Conservation (phyloP, 2,113 vertebrate species). For the Vulpes ferrilata region DNA sequence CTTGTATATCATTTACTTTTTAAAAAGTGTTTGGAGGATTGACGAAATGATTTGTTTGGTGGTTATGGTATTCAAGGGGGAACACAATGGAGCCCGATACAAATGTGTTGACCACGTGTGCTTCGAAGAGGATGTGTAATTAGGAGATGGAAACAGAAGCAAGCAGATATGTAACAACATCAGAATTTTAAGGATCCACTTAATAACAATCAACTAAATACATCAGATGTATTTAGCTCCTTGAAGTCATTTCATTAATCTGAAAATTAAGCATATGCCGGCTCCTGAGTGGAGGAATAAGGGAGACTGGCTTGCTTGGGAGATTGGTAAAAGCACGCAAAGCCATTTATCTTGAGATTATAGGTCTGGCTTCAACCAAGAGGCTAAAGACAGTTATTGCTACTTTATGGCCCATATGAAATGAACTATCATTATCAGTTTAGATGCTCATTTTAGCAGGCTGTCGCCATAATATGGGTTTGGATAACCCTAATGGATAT, state of each 20-base stretch:
- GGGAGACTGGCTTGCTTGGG: not conserved
- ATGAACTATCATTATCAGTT: slow-evolving; percentile 76
- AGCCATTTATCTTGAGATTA: slow-evolving; percentile 77
- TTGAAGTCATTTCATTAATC: slow-evolving; percentile 76
- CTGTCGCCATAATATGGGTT: slow-evolving; percentile 47
- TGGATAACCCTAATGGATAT: slow-evolving; percentile 49
- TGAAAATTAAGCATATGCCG: slow-evolving; percentile 77
- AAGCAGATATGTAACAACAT: slow-evolving; percentile 49
- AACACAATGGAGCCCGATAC: not conserved
- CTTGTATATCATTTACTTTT: not conserved
- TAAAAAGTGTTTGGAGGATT: not conserved
- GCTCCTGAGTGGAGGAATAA: slow-evolving; percentile 23
- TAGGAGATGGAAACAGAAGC: slow-evolving; percentile 17
- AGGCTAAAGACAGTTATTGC: slow-evolving; percentile 77
- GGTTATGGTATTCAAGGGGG: not conserved
- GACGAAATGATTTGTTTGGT: slow-evolving; percentile 39
- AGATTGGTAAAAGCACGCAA: slow-evolving; percentile 31
- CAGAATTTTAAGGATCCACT: slow-evolving; percentile 52
- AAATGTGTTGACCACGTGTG: not conserved
- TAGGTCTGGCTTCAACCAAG: slow-evolving; percentile 67
- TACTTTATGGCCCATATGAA: slow-evolving; percentile 69
- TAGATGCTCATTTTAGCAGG: slow-evolving; percentile 65
- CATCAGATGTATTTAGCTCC: slow-evolving; percentile 62
- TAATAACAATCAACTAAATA: slow-evolving; percentile 68
- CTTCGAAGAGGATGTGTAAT: not conserved